Base-by-base conservation (phyloP, 2,113 vertebrate genomes). In the Tyrannus savana region DNA sequence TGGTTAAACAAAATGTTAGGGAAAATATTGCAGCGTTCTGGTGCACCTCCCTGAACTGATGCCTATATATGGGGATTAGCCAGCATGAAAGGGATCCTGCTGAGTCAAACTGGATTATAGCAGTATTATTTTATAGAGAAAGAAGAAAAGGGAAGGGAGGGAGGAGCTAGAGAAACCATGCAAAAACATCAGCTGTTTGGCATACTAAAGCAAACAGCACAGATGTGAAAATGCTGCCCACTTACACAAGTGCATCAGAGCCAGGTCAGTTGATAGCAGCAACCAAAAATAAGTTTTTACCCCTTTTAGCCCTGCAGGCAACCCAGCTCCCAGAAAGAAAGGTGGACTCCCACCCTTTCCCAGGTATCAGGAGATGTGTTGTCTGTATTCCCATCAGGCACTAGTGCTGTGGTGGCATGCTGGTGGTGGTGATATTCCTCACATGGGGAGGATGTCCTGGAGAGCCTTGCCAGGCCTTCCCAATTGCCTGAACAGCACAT, bases 41-140 rank as follows among this genome's bases (percentile, higher is more conserved):
- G 86, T 92, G 80, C 93, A 89, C 74, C 91, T 95, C 93, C 90
- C 78, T 93, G 93, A 93, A 95, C 81, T 77, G 95, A 94, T 95
- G 92, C 91, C 91, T 94, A 94, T 95, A 95, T 95, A 94, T 94
- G 90, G 95, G 93, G 88, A 94, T 97, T 89, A 95, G 77, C 84
- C 93, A 91, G 94, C 16, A 2, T 96, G 93, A 90, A 90, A 93
- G 62, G 64, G 95, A 93, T 91, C 88, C 93, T 77, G 96, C 88
- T 89, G 93, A 95, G 91, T 92, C 93, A 92, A 93, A 96, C 84
- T 84, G 81, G 90, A 91, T 91, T 93, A 90, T 75, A 86, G 92
- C 66, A 62, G 92, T 72, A 74, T 92, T 96, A 95, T 94, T 95
- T 95, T 90, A 94, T 50, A 85, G 94, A 93, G 52, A 83, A 56